Evolutionary conservation across 1,140 invertebrate species (phyloP), one percentile per base, ranked within the genome.

Genomic region (Penaeus indicus): DNA sequence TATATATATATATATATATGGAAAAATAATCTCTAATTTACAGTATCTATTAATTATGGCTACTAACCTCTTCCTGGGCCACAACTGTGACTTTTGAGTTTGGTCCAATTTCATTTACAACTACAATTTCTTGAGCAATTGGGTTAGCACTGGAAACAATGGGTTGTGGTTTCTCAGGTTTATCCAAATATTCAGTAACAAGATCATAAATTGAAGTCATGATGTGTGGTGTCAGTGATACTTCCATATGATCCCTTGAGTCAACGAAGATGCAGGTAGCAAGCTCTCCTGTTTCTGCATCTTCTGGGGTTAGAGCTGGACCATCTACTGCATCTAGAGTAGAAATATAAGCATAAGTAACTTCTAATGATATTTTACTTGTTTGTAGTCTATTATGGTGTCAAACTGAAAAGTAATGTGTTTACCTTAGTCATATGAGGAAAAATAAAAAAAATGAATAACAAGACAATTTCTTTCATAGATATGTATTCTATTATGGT

Each of bases 241-340:
- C 91, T 91, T 96, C 95, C 8, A 97, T 92, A 61, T 94, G 92
- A 80, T 96, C 95, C 85, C 95, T 94, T 3, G 95, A 94, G 89
- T 96, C 95, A 13, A 97, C 91, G 25, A 96, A 93, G 13, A 97
- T 91, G 92, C 96, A 96, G 0, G 94, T 94, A 27, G 96, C 95
- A 61, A 94, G 92, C 83, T 94, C 81, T 54, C 87, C 75, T 21
- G 72, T 75, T 75, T 75, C 72, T 75, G 72, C 21, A 18, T 63
- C 69, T 22, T 64, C 62, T 63, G 21, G 47, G 47, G 72, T 69
- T n/a, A 78, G 63, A 42, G 27, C 80, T 13, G 16, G n/a, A 83
- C 80, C 61, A 42, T 78, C 77, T 54, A 38, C n/a, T 32, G 10
- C 11, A 18, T 61, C 27, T 42, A 25, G 63, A 75, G 18, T 79